Base-by-base conservation (phyloP, 2,888 invertebrate genomes). In the Lithophane ornitopus region DNA sequence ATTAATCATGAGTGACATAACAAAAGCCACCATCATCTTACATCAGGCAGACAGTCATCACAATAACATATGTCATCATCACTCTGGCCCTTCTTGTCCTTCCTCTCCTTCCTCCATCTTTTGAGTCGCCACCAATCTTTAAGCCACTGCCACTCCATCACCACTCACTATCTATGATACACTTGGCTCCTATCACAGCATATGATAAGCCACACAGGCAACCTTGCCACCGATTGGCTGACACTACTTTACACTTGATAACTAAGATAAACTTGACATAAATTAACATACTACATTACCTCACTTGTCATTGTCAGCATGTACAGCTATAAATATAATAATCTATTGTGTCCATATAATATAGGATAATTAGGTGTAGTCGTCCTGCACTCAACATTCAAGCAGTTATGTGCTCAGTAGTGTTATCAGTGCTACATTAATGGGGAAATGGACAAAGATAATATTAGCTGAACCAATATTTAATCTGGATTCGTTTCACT, bases 101-200 rank as follows among this genome's bases (percentile, higher is more conserved):
- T 97, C 88, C 97, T 97, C 96, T 95, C 96, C 92, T 96, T 97
- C 88, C 97, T 97, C 96, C 97, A 97, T 92, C 97, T 97, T 94
- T 98, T 98, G 79, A 98, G 96, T 81, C 98, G 97, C 98, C 98
- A 98, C 98, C 98, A 98, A 94, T 98, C 98, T 94, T 98, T 98
- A 90, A 98, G 95, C 98, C 98, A 98, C 89, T 97, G 97, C 98
- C 98, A 98, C 96, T 98, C 98, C 98, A 98, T 98, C 90, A 90
- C 87, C 87, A 90, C 89, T 81, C 87, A 92, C 90, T 92, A 91
- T 89, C 87, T 85, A 78, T 84, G 90, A 82, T 91, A 85, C 89
- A 92, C 90, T 88, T 86, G 72, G 67, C 71, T 88, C 90, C 91
- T 91, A 92, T 91, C 91, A 92, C 89, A 89, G 90, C 91, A 89